A percentile compares a stretch with the other conserved stretches of the same genome.
Conservation (phyloP, 2,113 vertebrate species). For the Tor tambroides region DNA sequence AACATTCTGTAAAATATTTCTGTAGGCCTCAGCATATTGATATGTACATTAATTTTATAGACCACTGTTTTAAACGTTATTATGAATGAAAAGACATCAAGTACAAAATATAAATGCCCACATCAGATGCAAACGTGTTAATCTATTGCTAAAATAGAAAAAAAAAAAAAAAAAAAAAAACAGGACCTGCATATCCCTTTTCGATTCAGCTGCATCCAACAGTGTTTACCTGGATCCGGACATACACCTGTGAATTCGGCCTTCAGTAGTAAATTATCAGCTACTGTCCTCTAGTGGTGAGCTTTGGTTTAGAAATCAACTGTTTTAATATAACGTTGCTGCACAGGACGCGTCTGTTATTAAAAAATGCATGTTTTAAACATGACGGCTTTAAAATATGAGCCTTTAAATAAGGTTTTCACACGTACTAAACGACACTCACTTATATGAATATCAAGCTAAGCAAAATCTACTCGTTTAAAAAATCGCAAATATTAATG, state of each 20-base stretch:
- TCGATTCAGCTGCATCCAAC: no score
- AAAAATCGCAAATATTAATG: no score
- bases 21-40: neutral
- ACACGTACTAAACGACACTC: neutral
- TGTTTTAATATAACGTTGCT: neutral
- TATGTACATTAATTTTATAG: neutral
- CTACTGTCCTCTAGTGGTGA: no score
- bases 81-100: neutral
- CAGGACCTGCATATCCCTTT: no score
- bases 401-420: neutral
- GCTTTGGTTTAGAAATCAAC: neutral
- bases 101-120: neutral
- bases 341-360: neutral
- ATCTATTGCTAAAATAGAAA: neutral
- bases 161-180: no score
- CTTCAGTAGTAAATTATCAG: no score
- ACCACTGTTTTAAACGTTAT: neutral
- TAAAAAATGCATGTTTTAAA: neutral
- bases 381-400: neutral
- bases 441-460: neutral
- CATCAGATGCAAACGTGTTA: neutral
- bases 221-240: no score
- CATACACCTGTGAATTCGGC: no score
- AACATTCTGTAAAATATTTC: no score
- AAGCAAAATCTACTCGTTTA: neutral